A percentile compares a stretch with the other conserved stretches of the same genome.
phyloP scores from a whole-genome alignment of 2,797 vertebrate genomes.

The Cossypha heuglini region DNA sequence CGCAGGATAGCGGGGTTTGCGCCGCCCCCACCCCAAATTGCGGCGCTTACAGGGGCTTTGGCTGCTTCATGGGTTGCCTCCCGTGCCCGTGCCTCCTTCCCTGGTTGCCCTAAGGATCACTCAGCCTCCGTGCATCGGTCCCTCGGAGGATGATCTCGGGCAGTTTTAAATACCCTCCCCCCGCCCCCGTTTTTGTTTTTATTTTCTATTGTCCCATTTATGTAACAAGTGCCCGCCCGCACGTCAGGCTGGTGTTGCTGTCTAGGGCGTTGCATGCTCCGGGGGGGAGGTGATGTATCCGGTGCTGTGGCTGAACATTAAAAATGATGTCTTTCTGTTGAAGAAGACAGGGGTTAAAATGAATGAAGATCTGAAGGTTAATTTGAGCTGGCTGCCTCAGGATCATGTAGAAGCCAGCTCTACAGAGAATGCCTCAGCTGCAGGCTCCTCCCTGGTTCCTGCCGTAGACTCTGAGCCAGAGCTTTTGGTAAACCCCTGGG shows the following conservation, averaged over 20 bases:
- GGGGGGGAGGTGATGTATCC: background rate
- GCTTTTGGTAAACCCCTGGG: constrained; percentile 94
- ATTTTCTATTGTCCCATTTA: constrained; percentile 35
- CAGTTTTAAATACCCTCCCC: background rate
- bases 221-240: constrained; percentile 42
- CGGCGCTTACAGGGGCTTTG: background rate
- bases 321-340: constrained; percentile 78
- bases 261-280: constrained; percentile 63
- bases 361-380: constrained; percentile 90
- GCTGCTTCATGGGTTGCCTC: background rate
- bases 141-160: background rate
- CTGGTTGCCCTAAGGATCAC: background rate
- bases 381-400: constrained; percentile 86
- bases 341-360: constrained; percentile 87
- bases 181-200: background rate
- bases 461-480: constrained; percentile 78
- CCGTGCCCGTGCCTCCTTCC: background rate
- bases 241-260: background rate
- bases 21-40: background rate
- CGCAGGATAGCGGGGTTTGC: background rate
- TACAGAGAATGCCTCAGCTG: constrained; percentile 84
- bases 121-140: background rate
- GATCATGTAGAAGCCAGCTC: constrained; percentile 84
- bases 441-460: constrained; percentile 78
- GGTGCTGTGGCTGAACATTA: constrained; percentile 56